These are phyloP conservation scores for Todiramphus saurophagus DNA, from an alignment of 2,113 vertebrate genomes.

Conservation along the genomic window DNA sequence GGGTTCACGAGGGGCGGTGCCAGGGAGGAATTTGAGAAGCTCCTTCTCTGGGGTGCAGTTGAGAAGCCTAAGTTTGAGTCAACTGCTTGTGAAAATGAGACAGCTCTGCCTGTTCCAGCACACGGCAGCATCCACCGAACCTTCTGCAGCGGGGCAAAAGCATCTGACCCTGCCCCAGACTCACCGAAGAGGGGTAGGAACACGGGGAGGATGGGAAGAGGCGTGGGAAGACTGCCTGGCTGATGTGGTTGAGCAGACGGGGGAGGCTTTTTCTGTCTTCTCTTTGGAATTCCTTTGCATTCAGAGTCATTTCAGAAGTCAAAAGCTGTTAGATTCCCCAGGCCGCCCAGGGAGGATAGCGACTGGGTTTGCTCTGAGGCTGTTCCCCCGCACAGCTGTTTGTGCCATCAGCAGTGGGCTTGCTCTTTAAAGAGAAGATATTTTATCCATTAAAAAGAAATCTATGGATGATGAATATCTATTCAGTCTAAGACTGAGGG, in stretches of 20 bases:
- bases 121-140: background rate
- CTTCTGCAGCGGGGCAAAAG: background rate
- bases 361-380: constrained; percentile 9
- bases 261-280: constrained; percentile 21
- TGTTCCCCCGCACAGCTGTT: constrained; percentile 58
- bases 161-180: background rate
- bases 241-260: background rate
- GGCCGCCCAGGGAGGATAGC: background rate
- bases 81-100: background rate
- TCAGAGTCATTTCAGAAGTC: constrained; percentile 35
- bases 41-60: background rate
- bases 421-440: constrained; percentile 33
- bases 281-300: constrained; percentile 14
- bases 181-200: background rate
- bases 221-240: background rate
- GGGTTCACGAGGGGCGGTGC: background rate
- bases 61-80: background rate
- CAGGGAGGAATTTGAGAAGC: background rate
- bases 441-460: constrained; percentile 64
- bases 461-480: constrained; percentile 35
- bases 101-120: background rate
- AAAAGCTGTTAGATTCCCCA: constrained; percentile 43
- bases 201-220: background rate
- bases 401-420: constrained; percentile 45
- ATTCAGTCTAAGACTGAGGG: constrained; percentile 3